A percentile compares a stretch with the other conserved stretches of the same genome.
phyloP scores from a whole-genome alignment of 1,140 invertebrate genomes.

The Penaeus vannamei region DNA sequence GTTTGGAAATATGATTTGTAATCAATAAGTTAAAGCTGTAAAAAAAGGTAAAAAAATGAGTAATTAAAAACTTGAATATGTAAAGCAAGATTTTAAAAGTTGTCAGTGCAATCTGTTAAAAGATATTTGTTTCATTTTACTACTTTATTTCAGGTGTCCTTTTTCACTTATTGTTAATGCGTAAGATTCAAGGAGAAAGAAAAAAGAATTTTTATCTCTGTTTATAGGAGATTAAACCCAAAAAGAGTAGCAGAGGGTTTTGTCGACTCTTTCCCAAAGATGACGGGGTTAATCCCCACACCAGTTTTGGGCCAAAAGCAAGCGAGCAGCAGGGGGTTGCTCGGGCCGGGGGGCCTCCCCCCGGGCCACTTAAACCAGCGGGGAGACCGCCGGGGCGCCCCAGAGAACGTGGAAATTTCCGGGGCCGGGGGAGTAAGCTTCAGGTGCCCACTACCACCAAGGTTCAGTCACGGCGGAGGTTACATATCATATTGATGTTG shows the following conservation, averaged over 20 bases:
- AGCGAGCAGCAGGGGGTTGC: slow-evolving; percentile 82
- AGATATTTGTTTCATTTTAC: no score
- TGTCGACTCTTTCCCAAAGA: slow-evolving; percentile 96
- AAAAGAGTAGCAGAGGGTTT: slow-evolving; percentile 90
- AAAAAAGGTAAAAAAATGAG: no score
- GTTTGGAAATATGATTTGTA: no score
- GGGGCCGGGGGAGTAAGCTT: slow-evolving; percentile 71
- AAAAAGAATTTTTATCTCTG: no score
- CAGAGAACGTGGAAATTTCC: slow-evolving; percentile 72
- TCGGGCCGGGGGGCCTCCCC: slow-evolving; percentile 67
- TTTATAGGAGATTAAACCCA: slow-evolving; percentile 68
- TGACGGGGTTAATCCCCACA: slow-evolving; percentile 91
- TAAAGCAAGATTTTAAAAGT: no score
- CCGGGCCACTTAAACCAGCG: slow-evolving; percentile 67
- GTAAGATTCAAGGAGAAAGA: no score
- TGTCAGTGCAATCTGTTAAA: no score
- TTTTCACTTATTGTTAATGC: no score
- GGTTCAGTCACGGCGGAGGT: slow-evolving; percentile 53
- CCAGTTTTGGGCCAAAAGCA: slow-evolving; percentile 90
- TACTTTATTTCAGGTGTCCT: no score
- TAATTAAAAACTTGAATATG: no score
- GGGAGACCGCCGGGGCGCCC: slow-evolving; percentile 72
- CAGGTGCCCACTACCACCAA: slow-evolving; percentile 59
- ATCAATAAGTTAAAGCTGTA: no score
- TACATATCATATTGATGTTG: slow-evolving; percentile 37